phyloP scores from a whole-genome alignment of 2,888 invertebrate genomes.

The Asteroscopus sphinx region DNA sequence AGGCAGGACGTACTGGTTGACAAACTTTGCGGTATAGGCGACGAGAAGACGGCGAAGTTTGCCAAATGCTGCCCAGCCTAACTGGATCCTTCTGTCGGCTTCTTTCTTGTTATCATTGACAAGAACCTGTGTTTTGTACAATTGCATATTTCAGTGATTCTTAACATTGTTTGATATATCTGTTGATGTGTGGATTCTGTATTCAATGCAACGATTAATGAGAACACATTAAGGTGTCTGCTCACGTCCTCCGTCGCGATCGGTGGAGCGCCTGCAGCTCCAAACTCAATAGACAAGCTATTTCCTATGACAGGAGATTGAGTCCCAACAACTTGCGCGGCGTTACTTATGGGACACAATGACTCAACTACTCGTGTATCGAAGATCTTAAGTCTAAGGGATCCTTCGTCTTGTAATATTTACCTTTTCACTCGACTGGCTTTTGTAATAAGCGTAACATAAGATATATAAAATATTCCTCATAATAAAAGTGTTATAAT shows the following conservation, averaged over 20 bases:
- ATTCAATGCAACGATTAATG: slow-evolving; percentile 21
- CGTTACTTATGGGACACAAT: neutral
- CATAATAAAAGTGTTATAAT: neutral
- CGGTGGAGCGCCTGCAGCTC: neutral
- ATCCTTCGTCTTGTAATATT: neutral
- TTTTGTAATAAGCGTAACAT: too few species aligned
- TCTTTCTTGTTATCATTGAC: slow-evolving; percentile 33
- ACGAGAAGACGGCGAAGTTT: too few species aligned
- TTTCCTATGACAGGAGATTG: neutral
- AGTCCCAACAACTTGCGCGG: neutral
- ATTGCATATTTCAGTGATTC: slow-evolving; percentile 18
- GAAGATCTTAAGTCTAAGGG: neutral
- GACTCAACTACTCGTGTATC: neutral
- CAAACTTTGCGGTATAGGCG: too few species aligned
- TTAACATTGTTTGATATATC: slow-evolving; percentile 11
- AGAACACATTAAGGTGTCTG: slow-evolving; percentile 5
- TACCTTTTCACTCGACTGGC: neutral
- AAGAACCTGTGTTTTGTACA: slow-evolving; percentile 7
- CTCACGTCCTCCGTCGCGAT: neutral
- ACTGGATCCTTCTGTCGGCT: too few species aligned
- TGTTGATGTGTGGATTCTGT: neutral
- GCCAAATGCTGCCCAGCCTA: too few species aligned
- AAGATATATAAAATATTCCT: slow-evolving; percentile 3
- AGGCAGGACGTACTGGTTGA: too few species aligned
- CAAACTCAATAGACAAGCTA: neutral